Conservation (phyloP, 2,888 invertebrate species). For the Chydorus sphaericus region DNA sequence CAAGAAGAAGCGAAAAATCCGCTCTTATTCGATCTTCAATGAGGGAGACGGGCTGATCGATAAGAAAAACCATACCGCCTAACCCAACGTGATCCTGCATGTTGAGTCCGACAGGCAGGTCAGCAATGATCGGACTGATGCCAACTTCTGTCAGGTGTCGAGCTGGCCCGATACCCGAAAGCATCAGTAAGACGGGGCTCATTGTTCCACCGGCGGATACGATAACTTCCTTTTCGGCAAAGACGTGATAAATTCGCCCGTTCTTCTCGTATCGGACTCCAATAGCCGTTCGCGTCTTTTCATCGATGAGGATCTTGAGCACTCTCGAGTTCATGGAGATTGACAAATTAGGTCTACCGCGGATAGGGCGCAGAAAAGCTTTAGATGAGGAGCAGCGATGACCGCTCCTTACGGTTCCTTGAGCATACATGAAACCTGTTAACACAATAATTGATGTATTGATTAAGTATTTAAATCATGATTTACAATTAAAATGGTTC, state of each 20-base stretch:
- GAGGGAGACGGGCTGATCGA: conserved; percentile 24
- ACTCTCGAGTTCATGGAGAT: conserved; percentile 64
- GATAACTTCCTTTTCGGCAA: conserved; percentile 63
- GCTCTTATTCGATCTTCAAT: background rate
- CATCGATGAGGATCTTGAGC: conserved; percentile 58
- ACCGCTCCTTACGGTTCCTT: conserved; percentile 72
- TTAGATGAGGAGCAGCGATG: conserved; percentile 70
- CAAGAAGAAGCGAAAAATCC: background rate
- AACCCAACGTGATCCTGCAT: conserved; percentile 54
- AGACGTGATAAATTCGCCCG: conserved; percentile 40
- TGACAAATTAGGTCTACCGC: conserved; percentile 62
- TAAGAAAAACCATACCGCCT: conserved; percentile 43
- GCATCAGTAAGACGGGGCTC: conserved; percentile 60
- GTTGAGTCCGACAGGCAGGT: conserved; percentile 10
- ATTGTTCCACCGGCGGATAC: conserved; percentile 59
- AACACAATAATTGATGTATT: background rate
- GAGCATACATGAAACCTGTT: conserved; percentile 70
- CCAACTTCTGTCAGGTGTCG: conserved; percentile 40
- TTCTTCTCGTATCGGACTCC: conserved; percentile 64
- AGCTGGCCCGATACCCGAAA: conserved; percentile 58
- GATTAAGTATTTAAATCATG: background rate
- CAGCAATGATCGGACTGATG: conserved; percentile 31
- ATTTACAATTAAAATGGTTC: background rate
- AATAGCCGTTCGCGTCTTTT: conserved; percentile 52
- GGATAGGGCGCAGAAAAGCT: conserved; percentile 65